Conservation (phyloP, 2,797 vertebrate species). For the Crypturellus tataupa region DNA sequence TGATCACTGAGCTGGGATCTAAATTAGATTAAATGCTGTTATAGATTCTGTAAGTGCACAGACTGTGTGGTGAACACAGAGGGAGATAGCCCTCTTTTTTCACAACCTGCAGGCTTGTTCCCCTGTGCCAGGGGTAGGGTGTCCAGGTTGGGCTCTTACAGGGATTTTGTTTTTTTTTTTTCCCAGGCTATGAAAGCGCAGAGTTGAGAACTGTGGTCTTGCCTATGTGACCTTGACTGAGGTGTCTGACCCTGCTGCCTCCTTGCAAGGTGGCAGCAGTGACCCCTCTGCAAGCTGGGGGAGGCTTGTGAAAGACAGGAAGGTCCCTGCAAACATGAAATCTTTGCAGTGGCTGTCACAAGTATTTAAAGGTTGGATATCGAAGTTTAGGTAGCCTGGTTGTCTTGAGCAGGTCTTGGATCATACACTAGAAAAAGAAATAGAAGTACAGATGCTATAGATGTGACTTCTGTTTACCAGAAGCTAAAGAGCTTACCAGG, state of each 20-base stretch:
- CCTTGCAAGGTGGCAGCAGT: background rate
- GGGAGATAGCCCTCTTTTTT: background rate
- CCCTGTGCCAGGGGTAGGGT: background rate
- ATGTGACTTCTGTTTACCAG: background rate
- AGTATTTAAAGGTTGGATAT: background rate
- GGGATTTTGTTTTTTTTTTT: background rate
- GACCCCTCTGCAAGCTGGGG: background rate
- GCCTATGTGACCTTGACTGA: background rate
- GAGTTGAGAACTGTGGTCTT: background rate
- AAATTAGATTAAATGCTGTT: constrained; percentile 48
- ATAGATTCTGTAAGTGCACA: background rate
- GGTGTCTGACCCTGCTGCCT: background rate
- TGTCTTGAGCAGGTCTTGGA: background rate
- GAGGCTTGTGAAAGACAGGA: background rate
- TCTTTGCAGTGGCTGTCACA: background rate
- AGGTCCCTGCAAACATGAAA: background rate
- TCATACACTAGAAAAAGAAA: accelerated
- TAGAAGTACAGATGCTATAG: background rate
- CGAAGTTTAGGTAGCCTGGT: background rate
- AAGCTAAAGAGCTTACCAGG: accelerated
- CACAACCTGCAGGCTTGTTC: background rate
- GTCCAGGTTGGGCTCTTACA: background rate
- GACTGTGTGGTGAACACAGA: background rate
- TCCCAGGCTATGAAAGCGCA: background rate
- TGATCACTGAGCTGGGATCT: constrained; percentile 39